Base-by-base conservation (phyloP, 2,113 vertebrate species). In the Cavia porcellus region DNA sequence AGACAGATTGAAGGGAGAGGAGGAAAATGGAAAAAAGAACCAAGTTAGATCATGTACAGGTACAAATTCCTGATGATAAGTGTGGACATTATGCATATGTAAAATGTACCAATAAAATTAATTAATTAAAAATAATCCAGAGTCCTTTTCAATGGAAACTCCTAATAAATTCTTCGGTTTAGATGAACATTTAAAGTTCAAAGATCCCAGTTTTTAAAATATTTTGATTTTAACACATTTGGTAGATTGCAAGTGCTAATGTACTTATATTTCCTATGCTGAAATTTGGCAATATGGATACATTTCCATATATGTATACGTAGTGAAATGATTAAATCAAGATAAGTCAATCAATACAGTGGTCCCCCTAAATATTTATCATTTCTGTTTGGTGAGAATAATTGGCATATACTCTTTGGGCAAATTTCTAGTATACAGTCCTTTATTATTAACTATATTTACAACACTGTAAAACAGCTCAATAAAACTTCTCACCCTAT, bases 251-350 rank as follows among this genome's bases (percentile, higher is more conserved):
- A 2, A 80, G 66, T 95, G 42, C 17, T 85, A 88, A 28, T 87
- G 61, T 30, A 75, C 92, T 89, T n/a, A 74, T 81, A 81, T 86
- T 96, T 94, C 50, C 80, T 85, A 52, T 89, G 66, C 50, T 86
- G 13, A 85, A 84, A 81, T 77, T 90, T 74, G 19, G 38, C 32
- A 66, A 84, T 52, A 35, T 61, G 62, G 9, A 38, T 85, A 86
- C 81, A 15, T 72, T 82, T 88, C 57, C 35, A 75, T 66, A 62
- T 22, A 35, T 59, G n/a, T n/a, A 30, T 14, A 35, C 38, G 62
- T 47, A 66, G 38, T 74, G 14, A 74, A 30, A n/a, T 52, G 14
- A 55, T 79, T 87, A 92, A 86, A 83, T 62, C 30, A 91, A 61
- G 52, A 13, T 47, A 42, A 20, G 32, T 42, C 22, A 45, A 25